phyloP scores from a whole-genome alignment of 1,140 invertebrate species.

The Muscidifurax raptorellus region DNA sequence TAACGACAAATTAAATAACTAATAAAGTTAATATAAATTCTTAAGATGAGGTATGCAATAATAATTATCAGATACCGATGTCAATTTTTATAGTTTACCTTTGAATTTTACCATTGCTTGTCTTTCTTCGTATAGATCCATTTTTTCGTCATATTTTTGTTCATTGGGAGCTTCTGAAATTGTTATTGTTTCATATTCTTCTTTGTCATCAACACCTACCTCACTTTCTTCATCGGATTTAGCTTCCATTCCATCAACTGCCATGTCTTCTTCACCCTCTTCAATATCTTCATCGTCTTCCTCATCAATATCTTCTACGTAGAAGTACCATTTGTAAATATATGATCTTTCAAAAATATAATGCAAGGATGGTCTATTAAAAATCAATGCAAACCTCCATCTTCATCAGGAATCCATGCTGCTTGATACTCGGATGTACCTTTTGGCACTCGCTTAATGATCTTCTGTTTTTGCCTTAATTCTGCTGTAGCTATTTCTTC shows the following conservation, averaged over 20 bases:
- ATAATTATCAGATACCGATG: neutral
- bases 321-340: constrained; percentile 39
- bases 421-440: constrained; percentile 98
- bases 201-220: constrained; percentile 76
- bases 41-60: neutral
- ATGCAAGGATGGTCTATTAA: constrained; percentile 27
- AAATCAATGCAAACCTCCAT: constrained; percentile 72
- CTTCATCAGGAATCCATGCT: constrained; percentile 92
- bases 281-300: constrained; percentile 71
- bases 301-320: constrained; percentile 37
- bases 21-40: neutral
- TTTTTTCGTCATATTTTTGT: constrained; percentile 81
- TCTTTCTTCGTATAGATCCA: constrained; percentile 85
- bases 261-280: constrained; percentile 76
- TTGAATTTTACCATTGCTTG: constrained; percentile 83
- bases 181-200: constrained; percentile 82
- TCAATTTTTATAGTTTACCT: constrained; percentile 64
- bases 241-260: constrained; percentile 76
- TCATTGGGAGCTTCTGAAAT: constrained; percentile 81
- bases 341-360: constrained; percentile 11
- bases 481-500: constrained; percentile 89
- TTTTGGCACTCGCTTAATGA: constrained; percentile 90
- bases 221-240: constrained; percentile 78
- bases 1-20: constrained; percentile 15
- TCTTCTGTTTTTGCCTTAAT: constrained; percentile 79